Conservation (phyloP, 2,113 vertebrate genomes). For the Dicerorhinus sumatrensis region DNA sequence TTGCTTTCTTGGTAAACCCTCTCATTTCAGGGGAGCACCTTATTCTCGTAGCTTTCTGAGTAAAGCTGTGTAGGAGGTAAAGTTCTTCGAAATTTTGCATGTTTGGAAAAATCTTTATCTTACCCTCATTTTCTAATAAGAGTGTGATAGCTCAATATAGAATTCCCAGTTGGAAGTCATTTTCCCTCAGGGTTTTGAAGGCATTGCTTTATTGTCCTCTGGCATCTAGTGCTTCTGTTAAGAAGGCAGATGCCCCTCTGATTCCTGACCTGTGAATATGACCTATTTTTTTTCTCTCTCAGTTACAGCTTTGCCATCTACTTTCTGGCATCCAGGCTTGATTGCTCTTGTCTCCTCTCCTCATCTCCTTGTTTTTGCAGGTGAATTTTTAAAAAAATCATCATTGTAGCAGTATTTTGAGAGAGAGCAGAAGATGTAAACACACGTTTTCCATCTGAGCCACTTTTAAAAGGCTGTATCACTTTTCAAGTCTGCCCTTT, state of each 20-base stretch:
- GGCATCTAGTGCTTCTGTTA: background rate
- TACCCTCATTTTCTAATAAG: conserved; percentile 4
- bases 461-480: conserved; percentile 43
- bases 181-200: conserved; percentile 1
- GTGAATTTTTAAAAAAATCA: background rate
- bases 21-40: background rate
- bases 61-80: background rate
- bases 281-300: background rate
- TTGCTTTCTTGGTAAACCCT: background rate
- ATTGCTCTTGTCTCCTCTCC: background rate
- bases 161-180: background rate
- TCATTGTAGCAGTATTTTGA: conserved; percentile 33
- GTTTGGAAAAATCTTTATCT: conserved; percentile 48
- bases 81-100: conserved; percentile 1
- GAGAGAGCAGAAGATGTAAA: conserved; percentile 57
- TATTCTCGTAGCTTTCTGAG: conserved; percentile 3
- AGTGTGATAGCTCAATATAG: background rate
- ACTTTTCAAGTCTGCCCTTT: conserved; percentile 50
- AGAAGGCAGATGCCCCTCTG: background rate
- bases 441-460: conserved; percentile 47
- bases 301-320: background rate
- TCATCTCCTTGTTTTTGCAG: conserved; percentile 2
- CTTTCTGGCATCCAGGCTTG: background rate
- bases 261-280: background rate
- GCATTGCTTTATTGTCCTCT: background rate